Conservation (phyloP, 1,140 invertebrate species). For the Meloidogyne floridensis region DNA sequence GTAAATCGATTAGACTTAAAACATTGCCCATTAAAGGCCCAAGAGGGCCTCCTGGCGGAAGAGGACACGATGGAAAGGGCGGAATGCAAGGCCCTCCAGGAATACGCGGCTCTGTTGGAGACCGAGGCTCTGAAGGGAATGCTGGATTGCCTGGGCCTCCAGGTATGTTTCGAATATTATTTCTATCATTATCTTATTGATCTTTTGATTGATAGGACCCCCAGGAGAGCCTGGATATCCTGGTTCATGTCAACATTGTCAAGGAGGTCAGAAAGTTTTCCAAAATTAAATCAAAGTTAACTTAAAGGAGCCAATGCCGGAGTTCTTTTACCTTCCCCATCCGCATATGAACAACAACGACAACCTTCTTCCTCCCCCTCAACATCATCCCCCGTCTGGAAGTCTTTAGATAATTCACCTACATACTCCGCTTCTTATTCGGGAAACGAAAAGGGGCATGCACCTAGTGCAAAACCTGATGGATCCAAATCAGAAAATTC, state of each 20-base stretch:
- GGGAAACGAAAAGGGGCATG: background rate
- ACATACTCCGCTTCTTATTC: background rate
- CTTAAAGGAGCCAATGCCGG: constrained; percentile 17
- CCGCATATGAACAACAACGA: background rate
- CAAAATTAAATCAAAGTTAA: background rate
- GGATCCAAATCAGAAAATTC: background rate
- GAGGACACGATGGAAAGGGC: constrained; percentile 48
- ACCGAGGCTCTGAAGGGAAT: constrained; percentile 1
- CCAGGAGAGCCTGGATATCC: constrained; percentile 47
- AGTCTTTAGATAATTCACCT: background rate
- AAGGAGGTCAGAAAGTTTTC: constrained; percentile 19
- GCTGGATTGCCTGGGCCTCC: constrained; percentile 49
- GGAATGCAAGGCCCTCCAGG: constrained; percentile 40
- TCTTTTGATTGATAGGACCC: background rate
- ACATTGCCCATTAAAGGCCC: constrained; percentile 7
- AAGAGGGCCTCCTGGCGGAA: constrained; percentile 38
- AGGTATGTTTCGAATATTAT: constrained; percentile 15
- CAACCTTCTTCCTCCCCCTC: background rate
- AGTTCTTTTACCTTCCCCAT: background rate
- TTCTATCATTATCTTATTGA: background rate
- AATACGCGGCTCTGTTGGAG: constrained; percentile 3
- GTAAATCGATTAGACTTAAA: background rate
- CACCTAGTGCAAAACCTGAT: background rate
- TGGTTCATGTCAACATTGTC: constrained; percentile 47
- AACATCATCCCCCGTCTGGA: constrained; percentile 2